A percentile compares a stretch with the other conserved stretches of the same genome.
Evolutionary conservation across 2,888 invertebrate species (phyloP).

Genomic region (Formica aserva): DNA sequence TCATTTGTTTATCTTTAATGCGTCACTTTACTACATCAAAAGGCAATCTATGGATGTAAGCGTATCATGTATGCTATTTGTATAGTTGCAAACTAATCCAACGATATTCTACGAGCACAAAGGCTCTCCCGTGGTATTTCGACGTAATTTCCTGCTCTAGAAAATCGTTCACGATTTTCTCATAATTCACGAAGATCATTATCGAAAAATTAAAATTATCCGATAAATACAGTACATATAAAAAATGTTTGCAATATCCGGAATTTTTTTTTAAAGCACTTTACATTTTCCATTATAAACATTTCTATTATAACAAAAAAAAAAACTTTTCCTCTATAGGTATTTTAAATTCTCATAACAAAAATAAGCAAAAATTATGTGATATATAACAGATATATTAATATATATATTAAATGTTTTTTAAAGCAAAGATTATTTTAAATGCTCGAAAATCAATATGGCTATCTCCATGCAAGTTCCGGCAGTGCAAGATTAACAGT

Average conservation of each 20-base stretch:
- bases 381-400: neutral
- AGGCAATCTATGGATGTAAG: slow-evolving; percentile 15
- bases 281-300: neutral
- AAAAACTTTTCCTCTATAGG: neutral
- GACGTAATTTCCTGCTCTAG: neutral
- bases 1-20: neutral
- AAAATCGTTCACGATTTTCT: slow-evolving; percentile 1
- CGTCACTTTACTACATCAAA: neutral
- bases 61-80: neutral
- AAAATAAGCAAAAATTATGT: neutral
- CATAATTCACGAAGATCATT: neutral
- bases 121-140: neutral
- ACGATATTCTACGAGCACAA: slow-evolving; percentile 12
- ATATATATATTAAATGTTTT: neutral
- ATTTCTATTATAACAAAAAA: neutral
- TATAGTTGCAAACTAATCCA: neutral
- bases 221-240: neutral
- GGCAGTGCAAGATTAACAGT: slow-evolving; percentile 22
- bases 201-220: slow-evolving; percentile 1
- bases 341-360: neutral
- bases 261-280: neutral
- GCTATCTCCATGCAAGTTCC: neutral
- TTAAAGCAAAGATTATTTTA: neutral
- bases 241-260: neutral
- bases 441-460: neutral